phyloP scores from a whole-genome alignment of 2,113 vertebrate species.

The Callaeas wilsoni region DNA sequence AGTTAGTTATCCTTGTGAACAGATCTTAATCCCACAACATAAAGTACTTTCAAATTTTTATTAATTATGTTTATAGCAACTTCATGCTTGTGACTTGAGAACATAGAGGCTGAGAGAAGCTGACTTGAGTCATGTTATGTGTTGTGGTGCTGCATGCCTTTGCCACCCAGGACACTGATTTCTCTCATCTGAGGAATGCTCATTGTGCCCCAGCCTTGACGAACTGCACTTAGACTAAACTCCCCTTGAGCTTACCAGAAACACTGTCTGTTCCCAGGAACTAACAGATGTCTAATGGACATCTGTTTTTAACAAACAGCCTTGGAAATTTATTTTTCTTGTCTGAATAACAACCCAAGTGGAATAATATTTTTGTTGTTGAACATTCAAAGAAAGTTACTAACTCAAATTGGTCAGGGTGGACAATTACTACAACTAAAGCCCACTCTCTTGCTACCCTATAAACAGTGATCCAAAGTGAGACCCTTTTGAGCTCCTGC shows the following conservation, averaged over 20 bases:
- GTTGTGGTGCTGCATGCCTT: not conserved
- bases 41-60: not conserved
- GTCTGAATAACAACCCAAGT: not conserved
- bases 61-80: not conserved
- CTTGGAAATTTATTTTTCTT: not conserved
- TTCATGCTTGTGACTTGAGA: not conserved
- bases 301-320: not conserved
- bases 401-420: not conserved
- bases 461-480: not conserved
- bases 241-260: not conserved
- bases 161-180: not conserved
- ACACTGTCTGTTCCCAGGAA: not conserved
- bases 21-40: not conserved
- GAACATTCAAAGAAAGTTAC: not conserved
- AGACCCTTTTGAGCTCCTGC: not conserved
- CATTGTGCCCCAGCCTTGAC: fast-evolving
- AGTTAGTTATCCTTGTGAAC: not conserved
- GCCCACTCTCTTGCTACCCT: not conserved
- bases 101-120: not conserved
- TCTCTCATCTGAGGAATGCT: not conserved
- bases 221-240: not conserved
- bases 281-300: not conserved
- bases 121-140: fast-evolving
- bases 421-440: not conserved
- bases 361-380: not conserved